phyloP scores from a whole-genome alignment of 2,113 vertebrate species.

The Cochlearius cochlearius region DNA sequence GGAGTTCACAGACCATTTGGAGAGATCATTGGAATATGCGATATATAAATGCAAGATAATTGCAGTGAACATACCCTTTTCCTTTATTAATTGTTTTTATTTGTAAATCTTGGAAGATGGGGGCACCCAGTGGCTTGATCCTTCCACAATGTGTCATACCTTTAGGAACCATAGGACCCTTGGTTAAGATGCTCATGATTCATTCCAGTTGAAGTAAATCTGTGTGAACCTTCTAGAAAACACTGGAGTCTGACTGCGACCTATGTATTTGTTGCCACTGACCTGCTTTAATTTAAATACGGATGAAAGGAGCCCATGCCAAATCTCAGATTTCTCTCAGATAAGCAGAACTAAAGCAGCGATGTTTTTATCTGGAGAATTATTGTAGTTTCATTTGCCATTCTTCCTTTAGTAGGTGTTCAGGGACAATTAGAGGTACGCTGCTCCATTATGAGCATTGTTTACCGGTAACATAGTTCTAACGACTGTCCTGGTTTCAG shows the following conservation, averaged over 20 bases:
- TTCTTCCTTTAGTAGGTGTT: background rate
- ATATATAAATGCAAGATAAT: background rate
- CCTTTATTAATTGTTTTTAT: background rate
- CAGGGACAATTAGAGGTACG: background rate
- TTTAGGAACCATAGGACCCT: background rate
- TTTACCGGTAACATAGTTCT: background rate
- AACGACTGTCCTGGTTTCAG: no score
- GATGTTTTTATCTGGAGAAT: background rate
- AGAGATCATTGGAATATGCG: background rate
- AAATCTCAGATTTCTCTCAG: background rate
- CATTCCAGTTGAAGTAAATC: background rate
- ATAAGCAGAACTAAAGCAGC: background rate
- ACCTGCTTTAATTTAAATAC: background rate
- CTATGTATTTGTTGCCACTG: background rate
- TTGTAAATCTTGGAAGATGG: background rate
- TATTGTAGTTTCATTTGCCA: background rate
- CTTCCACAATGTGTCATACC: accelerated
- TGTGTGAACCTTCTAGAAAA: background rate
- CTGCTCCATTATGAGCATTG: background rate
- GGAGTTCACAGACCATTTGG: background rate
- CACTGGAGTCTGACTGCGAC: background rate
- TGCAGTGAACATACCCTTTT: background rate
- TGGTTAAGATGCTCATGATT: background rate
- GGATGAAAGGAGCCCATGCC: background rate
- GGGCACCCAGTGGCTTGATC: background rate